Evolutionary conservation across 2,797 vertebrate genomes (phyloP).

Genomic region (Mycteria americana): DNA sequence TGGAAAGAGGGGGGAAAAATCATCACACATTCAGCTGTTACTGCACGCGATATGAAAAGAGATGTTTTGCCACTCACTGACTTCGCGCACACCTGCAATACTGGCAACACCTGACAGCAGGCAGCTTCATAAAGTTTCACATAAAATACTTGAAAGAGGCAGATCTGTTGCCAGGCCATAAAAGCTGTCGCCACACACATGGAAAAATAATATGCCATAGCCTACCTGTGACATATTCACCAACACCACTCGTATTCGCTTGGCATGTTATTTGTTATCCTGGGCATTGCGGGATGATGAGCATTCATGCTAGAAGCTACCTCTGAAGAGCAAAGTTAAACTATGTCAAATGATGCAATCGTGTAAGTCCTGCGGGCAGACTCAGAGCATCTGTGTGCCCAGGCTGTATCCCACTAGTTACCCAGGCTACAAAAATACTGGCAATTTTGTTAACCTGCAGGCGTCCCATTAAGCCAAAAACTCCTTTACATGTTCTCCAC

Average conservation of each 20-base stretch:
- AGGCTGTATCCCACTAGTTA: not conserved
- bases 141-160: conserved; percentile 9
- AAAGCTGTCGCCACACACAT: conserved; percentile 15
- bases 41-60: not conserved
- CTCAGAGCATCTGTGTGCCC: not conserved
- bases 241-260: not conserved
- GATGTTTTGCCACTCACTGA: not conserved
- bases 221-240: not conserved
- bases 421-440: not conserved
- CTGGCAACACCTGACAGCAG: not conserved
- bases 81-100: not conserved
- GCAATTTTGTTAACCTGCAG: not conserved
- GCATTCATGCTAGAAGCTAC: not conserved
- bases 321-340: not conserved
- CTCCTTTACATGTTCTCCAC: not conserved
- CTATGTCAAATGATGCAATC: accelerated
- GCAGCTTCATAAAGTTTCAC: not conserved
- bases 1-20: not conserved
- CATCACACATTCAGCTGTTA: not conserved
- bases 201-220: conserved; percentile 8
- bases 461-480: not conserved
- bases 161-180: conserved; percentile 15
- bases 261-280: not conserved
- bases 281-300: not conserved
- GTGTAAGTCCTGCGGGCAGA: not conserved